These are phyloP conservation scores for Trachythela sp. DNA, from an alignment of 64 coral and sea anemone genomes.

Conservation along the genomic window DNA sequence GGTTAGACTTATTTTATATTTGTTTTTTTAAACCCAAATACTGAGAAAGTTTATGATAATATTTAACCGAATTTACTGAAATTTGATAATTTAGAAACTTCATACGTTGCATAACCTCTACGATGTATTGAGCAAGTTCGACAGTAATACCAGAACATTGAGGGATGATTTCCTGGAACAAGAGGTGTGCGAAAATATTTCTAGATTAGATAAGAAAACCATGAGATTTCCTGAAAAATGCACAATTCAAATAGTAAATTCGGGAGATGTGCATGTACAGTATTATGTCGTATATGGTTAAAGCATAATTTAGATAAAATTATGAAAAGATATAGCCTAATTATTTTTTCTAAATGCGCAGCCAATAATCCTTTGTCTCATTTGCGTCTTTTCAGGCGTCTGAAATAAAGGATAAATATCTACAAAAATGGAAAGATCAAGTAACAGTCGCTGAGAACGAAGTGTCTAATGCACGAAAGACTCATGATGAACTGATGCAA, in stretches of 20 bases:
- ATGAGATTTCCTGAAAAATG: too few species aligned
- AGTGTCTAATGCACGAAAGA: conserved; percentile 18
- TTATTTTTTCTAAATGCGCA: too few species aligned
- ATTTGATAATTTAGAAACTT: conserved; percentile 58
- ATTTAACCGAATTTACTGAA: not conserved
- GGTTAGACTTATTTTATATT: not conserved
- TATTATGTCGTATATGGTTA: too few species aligned
- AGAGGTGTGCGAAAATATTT: too few species aligned
- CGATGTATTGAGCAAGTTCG: conserved; percentile 44
- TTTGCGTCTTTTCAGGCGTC: conserved; percentile 33
- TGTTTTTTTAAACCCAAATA: not conserved
- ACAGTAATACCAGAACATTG: conserved; percentile 64
- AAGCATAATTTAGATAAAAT: too few species aligned
- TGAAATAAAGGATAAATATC: conserved; percentile 59
- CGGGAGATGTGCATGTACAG: too few species aligned
- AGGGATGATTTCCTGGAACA: conserved; percentile 60
- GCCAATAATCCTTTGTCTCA: not conserved
- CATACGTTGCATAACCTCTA: conserved; percentile 79
- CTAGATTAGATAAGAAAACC: too few species aligned
- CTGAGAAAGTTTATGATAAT: too few species aligned
- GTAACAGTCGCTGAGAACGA: conserved; percentile 53
- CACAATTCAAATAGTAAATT: too few species aligned
- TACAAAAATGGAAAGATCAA: conserved; percentile 47
- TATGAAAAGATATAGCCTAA: too few species aligned
- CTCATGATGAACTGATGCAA: conserved; percentile 42